phyloP scores from a whole-genome alignment of 2,113 vertebrate species.

The Vidua chalybeata region DNA sequence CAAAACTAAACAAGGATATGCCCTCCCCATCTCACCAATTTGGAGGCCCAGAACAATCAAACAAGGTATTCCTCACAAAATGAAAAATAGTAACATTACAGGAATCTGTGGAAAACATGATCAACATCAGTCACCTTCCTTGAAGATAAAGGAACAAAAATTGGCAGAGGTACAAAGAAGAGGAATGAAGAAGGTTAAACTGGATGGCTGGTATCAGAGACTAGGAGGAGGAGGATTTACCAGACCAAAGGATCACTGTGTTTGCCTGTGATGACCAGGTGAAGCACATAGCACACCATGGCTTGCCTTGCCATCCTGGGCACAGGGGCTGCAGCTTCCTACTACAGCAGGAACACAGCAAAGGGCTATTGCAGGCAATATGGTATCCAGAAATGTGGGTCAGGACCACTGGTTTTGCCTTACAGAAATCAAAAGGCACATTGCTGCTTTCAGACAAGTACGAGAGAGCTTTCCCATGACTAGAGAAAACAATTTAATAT shows the following conservation, averaged over 20 bases:
- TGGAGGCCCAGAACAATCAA: neutral
- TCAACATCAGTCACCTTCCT: neutral
- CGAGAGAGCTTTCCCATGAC: neutral
- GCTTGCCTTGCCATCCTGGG: neutral
- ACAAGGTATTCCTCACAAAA: neutral
- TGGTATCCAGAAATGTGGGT: neutral
- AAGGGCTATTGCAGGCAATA: neutral
- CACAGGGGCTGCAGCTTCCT: neutral
- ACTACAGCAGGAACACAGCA: neutral
- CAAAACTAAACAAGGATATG: neutral
- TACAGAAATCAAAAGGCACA: neutral
- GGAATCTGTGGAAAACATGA: neutral
- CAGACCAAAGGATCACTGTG: neutral
- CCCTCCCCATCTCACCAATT: accelerated
- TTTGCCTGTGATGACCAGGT: neutral
- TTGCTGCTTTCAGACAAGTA: neutral
- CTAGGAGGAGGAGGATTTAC: neutral
- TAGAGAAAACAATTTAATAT: neutral
- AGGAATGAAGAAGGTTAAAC: neutral
- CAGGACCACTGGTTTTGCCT: neutral
- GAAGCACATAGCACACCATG: accelerated
- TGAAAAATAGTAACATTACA: neutral
- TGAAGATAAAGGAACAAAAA: neutral
- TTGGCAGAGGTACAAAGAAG: neutral
- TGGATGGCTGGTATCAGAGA: neutral